Base-by-base conservation (phyloP, 2,797 vertebrate genomes). In the Typhlichthys eigenmanni region DNA sequence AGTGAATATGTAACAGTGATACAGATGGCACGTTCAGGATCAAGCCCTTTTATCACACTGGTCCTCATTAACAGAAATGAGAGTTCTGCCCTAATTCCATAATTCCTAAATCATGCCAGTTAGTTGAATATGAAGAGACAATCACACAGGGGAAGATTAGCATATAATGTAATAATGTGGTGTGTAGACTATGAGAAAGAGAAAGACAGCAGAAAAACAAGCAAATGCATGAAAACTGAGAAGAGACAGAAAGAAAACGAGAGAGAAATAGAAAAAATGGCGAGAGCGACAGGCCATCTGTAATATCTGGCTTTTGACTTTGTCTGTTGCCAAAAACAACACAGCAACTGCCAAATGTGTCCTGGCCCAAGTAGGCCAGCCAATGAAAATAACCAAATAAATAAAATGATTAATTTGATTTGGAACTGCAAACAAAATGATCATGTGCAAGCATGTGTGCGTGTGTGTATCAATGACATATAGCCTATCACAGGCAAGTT, bases 21-120 rank as follows among this genome's bases (percentile, higher is more conserved):
- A 79, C 83, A 88, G 88, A 87, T 89, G 84, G 85, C 80, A 85
- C 73, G 71, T 85, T 88, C 82, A 84, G 83, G 81, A 85, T 87
- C 85, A 78, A 64, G 74, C 88, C 82, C 87, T 85, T 89, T 90
- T 77, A 89, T 89, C 87, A 84, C 75, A 80, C 79, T 58, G 58
- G 70, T 88, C 70, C 88, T 87, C 90, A 89, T 90, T 89, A 89
- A 89, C 83, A 84, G 83, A 87, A 83, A 84, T 81, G 82, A 84
- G 83, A 84, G 78, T 58, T 61, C 74, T 90, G 88, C 84, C 88
- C 88, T 90, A 87, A 90, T 90, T 90, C 88, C 84, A 87, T 89
- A 89, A 91, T 88, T 89, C 86, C 83, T 85, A 83, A 87, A 89
- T 87, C 82, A 88, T 84, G 83, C 73, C 81, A 76, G 87, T 88